Conservation (phyloP, 2,888 invertebrate species). For the Andrena flavipes region DNA sequence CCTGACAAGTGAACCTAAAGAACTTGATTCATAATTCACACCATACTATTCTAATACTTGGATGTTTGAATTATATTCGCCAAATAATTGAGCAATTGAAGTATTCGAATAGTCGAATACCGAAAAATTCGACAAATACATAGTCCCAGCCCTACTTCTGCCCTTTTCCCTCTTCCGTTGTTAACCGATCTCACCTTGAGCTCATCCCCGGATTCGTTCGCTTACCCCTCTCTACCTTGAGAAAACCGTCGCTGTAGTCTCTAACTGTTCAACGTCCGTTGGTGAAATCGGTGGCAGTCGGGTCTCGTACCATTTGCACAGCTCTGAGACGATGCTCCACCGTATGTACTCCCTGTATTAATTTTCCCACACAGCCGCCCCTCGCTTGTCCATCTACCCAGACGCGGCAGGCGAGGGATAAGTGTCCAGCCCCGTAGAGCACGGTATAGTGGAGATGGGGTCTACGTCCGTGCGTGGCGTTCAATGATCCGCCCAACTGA, state of each 20-base stretch:
- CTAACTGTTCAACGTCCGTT: neutral
- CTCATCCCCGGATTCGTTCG: neutral
- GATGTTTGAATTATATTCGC: no score
- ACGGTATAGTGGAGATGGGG: conserved; percentile 13
- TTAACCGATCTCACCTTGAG: conserved; percentile 5
- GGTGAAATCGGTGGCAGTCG: neutral
- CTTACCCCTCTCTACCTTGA: neutral
- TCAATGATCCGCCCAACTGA: no score
- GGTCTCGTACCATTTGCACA: neutral
- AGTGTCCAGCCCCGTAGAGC: neutral
- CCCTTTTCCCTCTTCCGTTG: neutral
- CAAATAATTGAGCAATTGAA: no score
- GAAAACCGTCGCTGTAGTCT: neutral
- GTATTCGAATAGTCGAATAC: no score
- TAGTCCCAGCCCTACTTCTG: no score
- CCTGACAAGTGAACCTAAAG: no score
- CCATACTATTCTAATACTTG: no score
- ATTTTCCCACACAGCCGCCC: neutral
- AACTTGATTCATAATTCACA: no score
- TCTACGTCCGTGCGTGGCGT: conserved; percentile 19
- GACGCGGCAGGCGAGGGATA: neutral
- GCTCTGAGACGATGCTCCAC: neutral
- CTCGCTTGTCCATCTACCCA: neutral
- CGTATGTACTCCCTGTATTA: neutral
- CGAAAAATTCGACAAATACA: no score